Base-by-base conservation (phyloP, 2,888 invertebrate genomes). In the Agrochola macilenta region DNA sequence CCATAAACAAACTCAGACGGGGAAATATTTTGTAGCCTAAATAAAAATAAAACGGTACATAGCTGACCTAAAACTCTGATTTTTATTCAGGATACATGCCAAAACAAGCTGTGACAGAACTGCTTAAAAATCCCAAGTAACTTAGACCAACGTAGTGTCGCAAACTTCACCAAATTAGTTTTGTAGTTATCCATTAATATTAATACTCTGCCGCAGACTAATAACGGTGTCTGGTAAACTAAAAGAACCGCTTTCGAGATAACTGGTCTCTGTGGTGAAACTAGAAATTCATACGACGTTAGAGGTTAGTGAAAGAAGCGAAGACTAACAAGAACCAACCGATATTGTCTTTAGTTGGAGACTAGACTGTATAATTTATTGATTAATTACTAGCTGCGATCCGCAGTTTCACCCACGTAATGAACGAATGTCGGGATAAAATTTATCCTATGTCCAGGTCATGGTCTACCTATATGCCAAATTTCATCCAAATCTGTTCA, bases 261-360 rank as follows among this genome's bases (percentile, higher is more conserved):
- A 85, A 88, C 81, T 69, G 72, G 60, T 77, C 82, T 77, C 86
- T 14, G 52, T 73, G 85, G 88, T 71, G 70, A 78, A 74, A 57
- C 78, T 87, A 85, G 74, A 81, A 83, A 87, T 89, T 87, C 87
- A 89, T 82, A 71, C 61, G 65, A 78, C 80, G 63, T 82, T 77
- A 70, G 73, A 76, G 79, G 68, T 80, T 76, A 69, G 58, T 9
- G 63, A 63, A 39, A 54, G 57, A 30, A 60, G 72, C 71, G 26
- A 66, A 71, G 26, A 66, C 74, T 81, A 82, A 83, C 79, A 57
- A 76, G 64, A 77, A 83, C 75, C 65, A 52, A 69, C 72, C 54
- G 74, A 78, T 78, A 80, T 80, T 78, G 73, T 76, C 57, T 81
- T 39, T 69, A 46, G 52, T 65, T 35, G 12, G 30, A 49, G 26